These are phyloP conservation scores for Drosophila persimilis DNA, from an alignment of 1,140 invertebrate species.

Conservation along the genomic window DNA sequence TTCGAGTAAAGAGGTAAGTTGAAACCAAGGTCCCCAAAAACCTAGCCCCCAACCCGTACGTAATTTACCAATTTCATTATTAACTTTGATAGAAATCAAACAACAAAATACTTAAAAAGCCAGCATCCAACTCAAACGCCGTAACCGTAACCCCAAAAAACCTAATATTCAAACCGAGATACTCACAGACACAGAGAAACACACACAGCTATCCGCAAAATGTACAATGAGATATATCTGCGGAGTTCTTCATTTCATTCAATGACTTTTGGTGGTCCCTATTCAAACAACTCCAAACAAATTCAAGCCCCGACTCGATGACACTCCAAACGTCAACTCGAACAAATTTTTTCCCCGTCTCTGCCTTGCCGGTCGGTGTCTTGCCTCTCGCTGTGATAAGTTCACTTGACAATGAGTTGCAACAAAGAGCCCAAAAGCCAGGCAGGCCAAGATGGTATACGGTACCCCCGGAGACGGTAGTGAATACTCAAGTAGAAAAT, in stretches of 20 bases:
- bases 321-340: conserved; percentile 78
- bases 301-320: conserved; percentile 77
- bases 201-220: neutral
- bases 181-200: conserved; percentile 11
- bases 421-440: conserved; percentile 69
- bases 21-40: conserved; percentile 44
- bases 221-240: conserved; percentile 61
- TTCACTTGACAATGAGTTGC: conserved; percentile 82
- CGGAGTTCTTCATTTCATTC: conserved; percentile 78
- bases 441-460: conserved; percentile 26
- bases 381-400: conserved; percentile 58
- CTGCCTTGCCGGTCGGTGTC: conserved; percentile 30
- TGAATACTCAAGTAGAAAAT: conserved; percentile 71
- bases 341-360: conserved; percentile 56
- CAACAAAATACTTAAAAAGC: conserved; percentile 76
- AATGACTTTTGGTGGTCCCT: conserved; percentile 81
- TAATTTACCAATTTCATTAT: conserved; percentile 79
- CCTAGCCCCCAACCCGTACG: conserved; percentile 41
- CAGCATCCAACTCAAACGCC: conserved; percentile 31
- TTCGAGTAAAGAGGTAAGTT: conserved; percentile 67
- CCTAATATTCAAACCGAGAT: conserved; percentile 9
- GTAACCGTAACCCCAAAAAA: conserved; percentile 28
- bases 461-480: conserved; percentile 57
- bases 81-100: conserved; percentile 81
- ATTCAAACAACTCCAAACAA: conserved; percentile 81